A percentile compares a stretch with the other conserved stretches of the same genome.
Conservation (phyloP, 2,113 vertebrate genomes). For the Regulus satrapa region DNA sequence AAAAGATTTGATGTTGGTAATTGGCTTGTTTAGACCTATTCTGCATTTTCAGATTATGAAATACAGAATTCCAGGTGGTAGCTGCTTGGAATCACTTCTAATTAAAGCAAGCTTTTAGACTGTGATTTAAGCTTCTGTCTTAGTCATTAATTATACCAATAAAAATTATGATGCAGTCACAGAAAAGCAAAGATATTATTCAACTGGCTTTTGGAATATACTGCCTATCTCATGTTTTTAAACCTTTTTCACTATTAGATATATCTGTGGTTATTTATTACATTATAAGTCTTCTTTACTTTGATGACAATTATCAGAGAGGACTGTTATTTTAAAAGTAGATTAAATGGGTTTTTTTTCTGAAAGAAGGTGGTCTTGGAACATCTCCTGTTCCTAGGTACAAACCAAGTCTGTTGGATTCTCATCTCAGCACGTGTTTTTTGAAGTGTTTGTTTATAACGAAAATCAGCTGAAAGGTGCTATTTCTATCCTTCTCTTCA, state of each 20-base stretch:
- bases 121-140: neutral
- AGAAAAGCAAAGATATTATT: neutral
- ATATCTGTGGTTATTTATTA: neutral
- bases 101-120: neutral
- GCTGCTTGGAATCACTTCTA: neutral
- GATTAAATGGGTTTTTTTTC: neutral
- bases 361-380: neutral
- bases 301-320: neutral
- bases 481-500: neutral
- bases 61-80: neutral
- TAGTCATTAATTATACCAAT: neutral
- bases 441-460: neutral
- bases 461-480: neutral
- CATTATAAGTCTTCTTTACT: neutral
- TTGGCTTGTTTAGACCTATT: neutral
- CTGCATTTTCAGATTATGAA: neutral
- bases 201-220: neutral
- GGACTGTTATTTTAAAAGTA: neutral
- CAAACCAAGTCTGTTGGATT: neutral
- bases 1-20: neutral
- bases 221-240: neutral
- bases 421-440: neutral
- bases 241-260: neutral
- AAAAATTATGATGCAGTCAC: neutral
- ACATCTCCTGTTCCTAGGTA: neutral